phyloP scores from a whole-genome alignment of 2,113 vertebrate genomes.

The Corythaeola cristata region DNA sequence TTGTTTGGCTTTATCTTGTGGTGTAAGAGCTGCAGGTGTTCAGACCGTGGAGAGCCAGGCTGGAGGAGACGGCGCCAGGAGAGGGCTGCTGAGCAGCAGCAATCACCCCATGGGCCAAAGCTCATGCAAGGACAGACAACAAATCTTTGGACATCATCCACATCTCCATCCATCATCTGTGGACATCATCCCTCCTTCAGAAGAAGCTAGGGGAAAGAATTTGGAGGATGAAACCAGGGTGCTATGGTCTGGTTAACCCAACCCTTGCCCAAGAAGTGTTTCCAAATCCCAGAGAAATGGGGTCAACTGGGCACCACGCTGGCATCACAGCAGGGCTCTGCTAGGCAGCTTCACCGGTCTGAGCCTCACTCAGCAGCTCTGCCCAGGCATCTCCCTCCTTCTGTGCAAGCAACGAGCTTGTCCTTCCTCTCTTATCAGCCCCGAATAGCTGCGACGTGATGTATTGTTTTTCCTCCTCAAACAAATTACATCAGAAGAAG shows the following conservation, averaged over 20 bases:
- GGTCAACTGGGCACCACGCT: neutral
- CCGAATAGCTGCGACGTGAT: slow-evolving; percentile 9
- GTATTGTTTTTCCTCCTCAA: slow-evolving; percentile 49
- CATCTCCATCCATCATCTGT: neutral
- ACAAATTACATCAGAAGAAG: slow-evolving; percentile 60
- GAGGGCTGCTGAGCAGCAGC: neutral
- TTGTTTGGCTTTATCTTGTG: neutral
- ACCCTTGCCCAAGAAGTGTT: neutral
- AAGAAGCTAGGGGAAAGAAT: neutral
- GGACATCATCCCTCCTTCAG: neutral
- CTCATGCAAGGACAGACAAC: neutral
- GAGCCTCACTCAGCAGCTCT: neutral
- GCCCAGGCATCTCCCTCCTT: neutral
- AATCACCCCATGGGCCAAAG: rapidly evolving
- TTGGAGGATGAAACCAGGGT: neutral
- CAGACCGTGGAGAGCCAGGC: neutral
- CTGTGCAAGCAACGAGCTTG: neutral
- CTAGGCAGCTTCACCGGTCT: neutral
- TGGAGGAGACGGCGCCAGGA: rapidly evolving
- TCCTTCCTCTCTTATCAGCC: slow-evolving; percentile 43
- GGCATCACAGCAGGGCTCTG: neutral
- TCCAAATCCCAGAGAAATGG: neutral
- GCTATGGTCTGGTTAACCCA: neutral
- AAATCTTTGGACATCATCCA: neutral
- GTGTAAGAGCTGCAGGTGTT: neutral